phyloP scores from a whole-genome alignment of 2,113 vertebrate genomes.

The Austrofundulus limnaeus region DNA sequence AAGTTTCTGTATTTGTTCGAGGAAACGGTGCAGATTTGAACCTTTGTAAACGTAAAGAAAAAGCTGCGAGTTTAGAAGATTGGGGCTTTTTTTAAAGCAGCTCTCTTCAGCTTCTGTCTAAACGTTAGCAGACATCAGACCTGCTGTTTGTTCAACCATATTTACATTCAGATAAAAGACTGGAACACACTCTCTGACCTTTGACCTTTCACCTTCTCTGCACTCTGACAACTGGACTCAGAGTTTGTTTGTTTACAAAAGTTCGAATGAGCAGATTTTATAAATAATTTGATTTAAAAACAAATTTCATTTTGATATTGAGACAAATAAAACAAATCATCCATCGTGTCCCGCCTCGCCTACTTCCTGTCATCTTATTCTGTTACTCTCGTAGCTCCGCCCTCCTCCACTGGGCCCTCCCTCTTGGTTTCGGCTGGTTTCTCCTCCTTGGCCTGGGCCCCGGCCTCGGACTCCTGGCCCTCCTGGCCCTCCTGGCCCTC shows the following conservation, averaged over 20 bases:
- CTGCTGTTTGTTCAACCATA: too few species aligned
- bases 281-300: background rate
- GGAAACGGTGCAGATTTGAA: too few species aligned
- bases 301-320: conserved; percentile 9
- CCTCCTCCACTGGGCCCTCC: conserved; percentile 76
- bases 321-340: conserved; percentile 17
- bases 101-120: conserved; percentile 1
- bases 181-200: background rate
- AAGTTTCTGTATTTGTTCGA: too few species aligned
- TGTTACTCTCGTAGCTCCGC: conserved; percentile 66
- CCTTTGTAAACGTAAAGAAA: too few species aligned
- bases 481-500: conserved; percentile 89
- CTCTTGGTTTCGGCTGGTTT: conserved; percentile 79
- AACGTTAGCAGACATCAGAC: too few species aligned
- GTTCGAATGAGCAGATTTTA: conserved; percentile 5
- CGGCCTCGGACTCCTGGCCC: conserved; percentile 72
- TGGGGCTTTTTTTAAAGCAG: too few species aligned
- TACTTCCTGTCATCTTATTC: conserved; percentile 77
- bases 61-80: too few species aligned
- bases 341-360: conserved; percentile 35
- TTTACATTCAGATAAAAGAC: conserved; percentile 12
- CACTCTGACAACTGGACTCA: background rate
- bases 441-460: conserved; percentile 56
- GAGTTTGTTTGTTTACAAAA: background rate
- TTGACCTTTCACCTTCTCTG: conserved; percentile 3